These are phyloP conservation scores for Tauraco hartlaubi DNA, from an alignment of 2,797 vertebrate species.

Conservation along the genomic window DNA sequence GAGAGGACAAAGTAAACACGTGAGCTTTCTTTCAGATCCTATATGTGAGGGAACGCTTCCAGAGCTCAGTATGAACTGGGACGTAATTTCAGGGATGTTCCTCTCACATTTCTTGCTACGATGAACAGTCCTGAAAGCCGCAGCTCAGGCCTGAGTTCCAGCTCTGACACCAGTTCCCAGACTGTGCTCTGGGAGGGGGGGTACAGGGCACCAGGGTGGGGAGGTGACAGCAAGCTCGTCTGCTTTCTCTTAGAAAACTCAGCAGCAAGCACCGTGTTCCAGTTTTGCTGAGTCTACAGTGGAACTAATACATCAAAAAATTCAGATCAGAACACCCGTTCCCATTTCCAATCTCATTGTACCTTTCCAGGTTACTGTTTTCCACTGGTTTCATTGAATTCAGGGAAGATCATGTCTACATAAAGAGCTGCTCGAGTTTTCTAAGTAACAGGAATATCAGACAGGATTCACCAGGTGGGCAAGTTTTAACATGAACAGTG, in stretches of 20 bases:
- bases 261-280: background rate
- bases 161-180: background rate
- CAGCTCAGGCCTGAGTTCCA: background rate
- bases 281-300: background rate
- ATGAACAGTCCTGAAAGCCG: background rate
- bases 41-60: rapidly evolving
- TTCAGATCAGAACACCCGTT: background rate
- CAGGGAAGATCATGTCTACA: background rate
- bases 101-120: background rate
- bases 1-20: background rate
- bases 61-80: background rate
- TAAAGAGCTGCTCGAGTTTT: background rate
- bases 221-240: background rate
- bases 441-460: background rate
- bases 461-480: background rate
- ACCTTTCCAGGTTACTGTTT: background rate
- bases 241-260: background rate
- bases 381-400: background rate
- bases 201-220: background rate
- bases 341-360: background rate
- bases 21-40: background rate
- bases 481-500: background rate
- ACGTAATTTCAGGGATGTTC: no score
- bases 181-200: background rate
- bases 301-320: background rate